Base-by-base conservation (phyloP, 2,888 invertebrate species). In the Acanthosoma haemorrhoidale region DNA sequence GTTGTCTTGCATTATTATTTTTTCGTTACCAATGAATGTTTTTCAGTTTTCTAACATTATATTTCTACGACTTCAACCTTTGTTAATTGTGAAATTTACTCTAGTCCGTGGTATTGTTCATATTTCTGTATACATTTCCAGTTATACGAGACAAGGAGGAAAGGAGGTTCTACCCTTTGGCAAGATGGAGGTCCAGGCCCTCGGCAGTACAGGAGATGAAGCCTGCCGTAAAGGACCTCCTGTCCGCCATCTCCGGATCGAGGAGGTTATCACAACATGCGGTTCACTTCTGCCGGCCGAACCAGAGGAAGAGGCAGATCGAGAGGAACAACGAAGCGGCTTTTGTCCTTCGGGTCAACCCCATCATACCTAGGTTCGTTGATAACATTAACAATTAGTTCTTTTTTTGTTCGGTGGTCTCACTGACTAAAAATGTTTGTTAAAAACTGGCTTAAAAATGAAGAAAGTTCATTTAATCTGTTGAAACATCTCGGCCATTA, bases 331-430 rank as follows among this genome's bases (percentile, higher is more conserved):
- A 41, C 16, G 31, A 29, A 31, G 64, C 64, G 0, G 39, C 64
- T 2, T 64, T 64, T 16, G 29, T 31, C 2, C 41, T 64, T 2
- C 39, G 64, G 15, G 41, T 64, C 39, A 64, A 64, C 32, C 64
- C 64, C 15, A 41, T 64, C 25, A 29, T 64, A 38, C 64, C 64
- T 4, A 64, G 64, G 64, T 64, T n/a, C n/a, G n/a, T n/a, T n/a
- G n/a, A n/a, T n/a, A n/a, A n/a, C n/a, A n/a, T n/a, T 9, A 11
- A 36, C 38, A 11, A 36, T 9, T 36, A 11, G 38, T 36, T 9
- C 38, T 11, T 36, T 11, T 11, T 36, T 36, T 11, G 8, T 11
- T 11, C 8, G 11, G 9, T 11, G 38, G 11, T 11, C 38, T 11
- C n/a, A n/a, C n/a, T n/a, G n/a, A n/a, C n/a, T n/a, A n/a, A n/a